These are phyloP conservation scores for Anneissia japonica DNA, from an alignment of 35 echinoderm and acorn worm genomes.

Conservation along the genomic window DNA sequence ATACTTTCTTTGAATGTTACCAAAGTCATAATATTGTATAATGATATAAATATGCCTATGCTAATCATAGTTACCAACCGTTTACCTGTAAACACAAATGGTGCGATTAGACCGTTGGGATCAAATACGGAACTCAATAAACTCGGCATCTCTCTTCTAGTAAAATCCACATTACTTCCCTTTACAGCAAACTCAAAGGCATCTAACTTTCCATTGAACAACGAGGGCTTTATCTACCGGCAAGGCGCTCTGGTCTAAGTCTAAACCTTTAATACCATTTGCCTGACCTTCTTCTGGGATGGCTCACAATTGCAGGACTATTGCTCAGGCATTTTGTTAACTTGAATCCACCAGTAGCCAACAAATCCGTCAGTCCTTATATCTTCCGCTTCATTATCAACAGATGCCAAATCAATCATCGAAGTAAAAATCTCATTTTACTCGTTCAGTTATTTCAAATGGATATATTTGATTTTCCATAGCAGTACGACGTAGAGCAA, in stretches of 20 bases:
- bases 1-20: too few species aligned
- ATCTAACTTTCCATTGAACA: conserved; percentile 33
- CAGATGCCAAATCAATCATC: conserved; percentile 29
- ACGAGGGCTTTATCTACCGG: conserved; percentile 20
- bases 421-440: conserved; percentile 28
- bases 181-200: too few species aligned
- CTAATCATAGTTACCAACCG: too few species aligned
- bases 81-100: conserved; percentile 37
- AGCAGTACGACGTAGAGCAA: too few species aligned
- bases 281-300: conserved; percentile 38
- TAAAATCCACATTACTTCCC: conserved; percentile 15
- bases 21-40: too few species aligned
- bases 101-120: conserved; percentile 24
- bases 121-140: conserved; percentile 49
- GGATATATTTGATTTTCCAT: too few species aligned
- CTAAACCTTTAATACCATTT: conserved; percentile 19
- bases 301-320: conserved; percentile 11
- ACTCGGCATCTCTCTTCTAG: conserved; percentile 36
- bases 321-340: conserved; percentile 2
- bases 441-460: too few species aligned
- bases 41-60: too few species aligned
- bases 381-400: conserved; percentile 1
- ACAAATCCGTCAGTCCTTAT: neutral
- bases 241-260: conserved; percentile 39
- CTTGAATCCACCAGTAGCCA: too few species aligned